These are phyloP conservation scores for Pteronura brasiliensis DNA, from an alignment of 2,113 vertebrate genomes.

Conservation along the genomic window DNA sequence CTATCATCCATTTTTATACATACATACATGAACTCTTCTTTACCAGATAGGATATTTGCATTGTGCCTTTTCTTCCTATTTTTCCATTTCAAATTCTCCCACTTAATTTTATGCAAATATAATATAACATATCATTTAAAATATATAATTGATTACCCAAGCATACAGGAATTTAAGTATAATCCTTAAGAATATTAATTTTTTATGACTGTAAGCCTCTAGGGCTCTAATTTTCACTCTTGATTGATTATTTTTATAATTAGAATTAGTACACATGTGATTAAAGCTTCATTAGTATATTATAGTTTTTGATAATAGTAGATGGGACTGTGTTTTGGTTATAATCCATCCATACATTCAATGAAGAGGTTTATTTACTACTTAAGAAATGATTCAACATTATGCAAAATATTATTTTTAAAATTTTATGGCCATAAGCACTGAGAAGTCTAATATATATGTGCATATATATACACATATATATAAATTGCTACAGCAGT, in stretches of 20 bases:
- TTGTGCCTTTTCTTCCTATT: not conserved
- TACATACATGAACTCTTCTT: not conserved
- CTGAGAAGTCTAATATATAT: not conserved
- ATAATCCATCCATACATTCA: not conserved
- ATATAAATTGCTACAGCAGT: not conserved
- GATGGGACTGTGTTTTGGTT: not conserved
- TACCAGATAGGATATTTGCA: not conserved
- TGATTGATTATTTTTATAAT: not conserved
- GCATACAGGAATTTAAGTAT: not conserved
- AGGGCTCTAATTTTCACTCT: not conserved
- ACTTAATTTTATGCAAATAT: not conserved
- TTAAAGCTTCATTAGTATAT: not conserved
- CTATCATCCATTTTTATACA: not conserved
- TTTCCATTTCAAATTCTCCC: not conserved
- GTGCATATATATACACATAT: not conserved
- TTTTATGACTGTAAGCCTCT: not conserved
- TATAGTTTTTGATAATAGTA: not conserved
- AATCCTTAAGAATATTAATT: not conserved
- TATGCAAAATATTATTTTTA: not conserved
- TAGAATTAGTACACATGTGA: not conserved
- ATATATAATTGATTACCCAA: not conserved
- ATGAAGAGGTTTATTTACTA: not conserved
- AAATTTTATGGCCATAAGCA: not conserved
- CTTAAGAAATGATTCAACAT: not conserved
- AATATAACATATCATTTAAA: not conserved